Evolutionary conservation across 2,888 invertebrate genomes (phyloP), one percentile per base, ranked within the genome.

Genomic region (Synanthedon andrenaeformis): DNA sequence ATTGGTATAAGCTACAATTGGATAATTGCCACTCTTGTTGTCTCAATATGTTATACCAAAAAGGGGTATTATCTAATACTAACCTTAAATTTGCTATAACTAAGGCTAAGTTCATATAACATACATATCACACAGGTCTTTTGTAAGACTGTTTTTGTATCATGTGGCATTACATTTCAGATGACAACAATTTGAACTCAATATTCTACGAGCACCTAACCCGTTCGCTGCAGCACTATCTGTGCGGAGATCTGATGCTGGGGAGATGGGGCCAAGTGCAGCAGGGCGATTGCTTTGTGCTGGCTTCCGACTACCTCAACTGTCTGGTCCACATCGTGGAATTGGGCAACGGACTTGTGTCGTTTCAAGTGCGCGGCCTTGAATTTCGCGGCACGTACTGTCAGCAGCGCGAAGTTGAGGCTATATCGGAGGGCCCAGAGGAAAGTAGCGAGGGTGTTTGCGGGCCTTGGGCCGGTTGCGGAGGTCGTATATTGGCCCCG

Each of bases 141-240:
- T 1, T 35, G 35, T 35, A 10, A 10, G 3, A 10, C 35, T 35
- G 2, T 35, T 35, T 6, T 35, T 35, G 8, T 10, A 35, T 35
- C 23, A 5, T 10, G 2, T 35, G 35, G 6, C 10, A 10, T 10
- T 35, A 6, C 35, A 8, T 73, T 58, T 90, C 95, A 64, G 98
- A 98, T 74, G 99, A 99, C 77, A 98, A 98, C 80, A 99, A 99
- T 79, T 82, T 99, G 53, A 99, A 99, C 82, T 98, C 98, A 1
- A 98, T 99, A 72, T 99, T 99, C 88, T 99, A 99, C 77, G 99
- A 99, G 82, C 99, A 99, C 76, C 88, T 99, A 52, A 99, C 99
- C 0, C 90, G 98, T 4, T 98, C 98, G 3, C 85, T 99, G 57
- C 99, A 99, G 73, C 96, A 97, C 78, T 97, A 96, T 41, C 88